phyloP scores from a whole-genome alignment of 2,888 invertebrate species.

The Pyrochroa serraticornis region DNA sequence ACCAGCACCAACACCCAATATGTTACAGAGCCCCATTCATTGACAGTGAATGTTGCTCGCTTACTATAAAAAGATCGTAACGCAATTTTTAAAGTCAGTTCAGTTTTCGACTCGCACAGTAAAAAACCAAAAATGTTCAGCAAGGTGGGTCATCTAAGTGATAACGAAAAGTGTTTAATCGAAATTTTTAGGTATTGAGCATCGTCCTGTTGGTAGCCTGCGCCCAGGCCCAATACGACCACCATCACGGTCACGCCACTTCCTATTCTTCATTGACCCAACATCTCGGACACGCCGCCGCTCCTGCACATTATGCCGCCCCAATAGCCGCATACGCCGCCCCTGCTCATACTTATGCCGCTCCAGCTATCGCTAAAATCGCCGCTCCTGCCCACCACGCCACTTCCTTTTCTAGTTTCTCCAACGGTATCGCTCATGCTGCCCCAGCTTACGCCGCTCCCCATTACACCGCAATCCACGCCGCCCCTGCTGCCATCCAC shows the following conservation, averaged over 20 bases:
- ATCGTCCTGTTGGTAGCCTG: conserved; percentile 24
- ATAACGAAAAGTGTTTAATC: background rate
- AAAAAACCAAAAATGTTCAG: conserved; percentile 13
- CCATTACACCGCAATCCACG: background rate
- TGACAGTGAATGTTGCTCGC: conserved; percentile 17
- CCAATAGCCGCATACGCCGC: conserved; percentile 9
- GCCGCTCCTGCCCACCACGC: conserved; percentile 11
- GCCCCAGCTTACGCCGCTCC: conserved; percentile 12
- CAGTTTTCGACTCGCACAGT: background rate
- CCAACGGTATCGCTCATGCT: background rate
- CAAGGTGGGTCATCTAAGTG: conserved; percentile 9
- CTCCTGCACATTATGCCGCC: background rate
- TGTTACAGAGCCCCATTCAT: conserved; percentile 12
- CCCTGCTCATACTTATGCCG: background rate
- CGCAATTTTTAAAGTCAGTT: conserved; percentile 13
- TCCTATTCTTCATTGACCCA: conserved; percentile 38
- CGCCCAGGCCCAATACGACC: conserved; percentile 28
- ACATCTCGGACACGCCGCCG: conserved; percentile 22
- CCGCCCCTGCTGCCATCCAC: too few relatives aligned
- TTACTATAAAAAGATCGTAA: conserved; percentile 17
- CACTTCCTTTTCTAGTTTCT: conserved; percentile 12
- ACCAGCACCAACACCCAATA: conserved; percentile 1
- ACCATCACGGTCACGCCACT: conserved; percentile 35
- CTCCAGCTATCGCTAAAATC: background rate
- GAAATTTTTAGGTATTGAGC: conserved; percentile 15